Evolutionary conservation across 2,888 invertebrate genomes (phyloP).

Genomic region (Euproctis similis): DNA sequence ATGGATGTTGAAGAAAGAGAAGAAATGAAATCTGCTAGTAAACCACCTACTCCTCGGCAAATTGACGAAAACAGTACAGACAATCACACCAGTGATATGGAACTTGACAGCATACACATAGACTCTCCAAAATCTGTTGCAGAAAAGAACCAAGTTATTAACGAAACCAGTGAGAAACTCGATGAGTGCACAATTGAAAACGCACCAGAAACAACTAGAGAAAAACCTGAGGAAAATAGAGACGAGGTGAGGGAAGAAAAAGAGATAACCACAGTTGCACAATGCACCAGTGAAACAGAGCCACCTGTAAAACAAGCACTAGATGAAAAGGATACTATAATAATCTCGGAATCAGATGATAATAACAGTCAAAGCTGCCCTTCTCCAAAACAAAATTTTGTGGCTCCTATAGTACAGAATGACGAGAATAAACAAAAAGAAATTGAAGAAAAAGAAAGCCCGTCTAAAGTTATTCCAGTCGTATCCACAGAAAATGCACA

Average conservation of each 20-base stretch:
- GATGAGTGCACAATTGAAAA: slow-evolving; percentile 32
- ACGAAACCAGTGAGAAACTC: slow-evolving; percentile 41
- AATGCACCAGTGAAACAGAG: slow-evolving; percentile 44
- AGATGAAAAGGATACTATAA: slow-evolving; percentile 65
- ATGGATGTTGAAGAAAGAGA: slow-evolving; percentile 79
- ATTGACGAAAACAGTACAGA: slow-evolving; percentile 64
- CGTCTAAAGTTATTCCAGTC: slow-evolving; percentile 60
- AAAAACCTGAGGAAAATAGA: slow-evolving; percentile 26
- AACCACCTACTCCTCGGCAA: slow-evolving; percentile 48
- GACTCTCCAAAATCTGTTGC: slow-evolving; percentile 62
- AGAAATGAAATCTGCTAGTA: slow-evolving; percentile 53
- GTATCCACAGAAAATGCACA: slow-evolving; percentile 62
- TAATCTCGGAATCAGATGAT: slow-evolving; percentile 68
- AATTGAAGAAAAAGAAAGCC: slow-evolving; percentile 54
- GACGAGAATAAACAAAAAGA: slow-evolving; percentile 53
- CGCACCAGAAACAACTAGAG: slow-evolving; percentile 19
- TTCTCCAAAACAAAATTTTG: slow-evolving; percentile 51
- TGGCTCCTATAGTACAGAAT: slow-evolving; percentile 39
- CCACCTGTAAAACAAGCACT: slow-evolving; percentile 41
- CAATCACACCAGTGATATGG: slow-evolving; percentile 69
- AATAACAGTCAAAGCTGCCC: slow-evolving; percentile 70
- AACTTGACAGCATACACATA: slow-evolving; percentile 67
- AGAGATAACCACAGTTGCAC: slow-evolving; percentile 33
- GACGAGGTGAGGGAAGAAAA: slow-evolving; percentile 13
- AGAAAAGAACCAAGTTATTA: slow-evolving; percentile 57